Percentiles rank a stretch among this genome's conserved stretches.
Conservation (phyloP, 2,113 vertebrate genomes). For the Acinonyx jubatus region DNA sequence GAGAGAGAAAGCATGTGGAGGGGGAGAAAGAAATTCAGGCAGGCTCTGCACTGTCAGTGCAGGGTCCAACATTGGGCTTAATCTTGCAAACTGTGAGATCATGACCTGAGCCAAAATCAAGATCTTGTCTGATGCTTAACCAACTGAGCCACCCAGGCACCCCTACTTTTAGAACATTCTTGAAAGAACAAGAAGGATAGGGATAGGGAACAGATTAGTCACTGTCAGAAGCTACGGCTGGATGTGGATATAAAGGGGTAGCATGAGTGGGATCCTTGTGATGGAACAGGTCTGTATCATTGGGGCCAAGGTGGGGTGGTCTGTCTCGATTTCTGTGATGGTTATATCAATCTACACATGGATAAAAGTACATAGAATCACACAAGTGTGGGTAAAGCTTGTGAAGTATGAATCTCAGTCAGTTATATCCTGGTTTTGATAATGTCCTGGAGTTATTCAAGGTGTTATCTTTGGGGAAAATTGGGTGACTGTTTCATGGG, state of each 20-base stretch:
- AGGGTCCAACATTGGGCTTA: no score
- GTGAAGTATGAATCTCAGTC: neutral
- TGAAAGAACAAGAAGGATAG: neutral
- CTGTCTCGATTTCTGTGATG: neutral
- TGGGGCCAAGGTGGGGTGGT: neutral
- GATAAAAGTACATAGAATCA: neutral
- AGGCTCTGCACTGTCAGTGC: no score
- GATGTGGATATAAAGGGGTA: neutral
- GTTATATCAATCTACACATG: neutral
- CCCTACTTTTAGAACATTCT: neutral
- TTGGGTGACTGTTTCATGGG: neutral
- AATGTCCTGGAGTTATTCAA: neutral
- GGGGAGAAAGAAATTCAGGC: no score
- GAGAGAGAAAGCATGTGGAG: no score
- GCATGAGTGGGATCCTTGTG: neutral
- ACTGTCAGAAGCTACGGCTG: neutral
- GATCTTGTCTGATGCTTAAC: no score
- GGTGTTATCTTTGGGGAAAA: neutral
- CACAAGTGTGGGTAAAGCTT: neutral
- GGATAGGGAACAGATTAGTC: neutral
- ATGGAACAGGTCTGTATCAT: neutral
- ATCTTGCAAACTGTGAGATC: no score
- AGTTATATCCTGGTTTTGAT: neutral
- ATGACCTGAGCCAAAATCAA: no score
- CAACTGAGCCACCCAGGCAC: no score